Conservation (phyloP, 1,140 invertebrate species). For the Archegozetes longisetosus region DNA sequence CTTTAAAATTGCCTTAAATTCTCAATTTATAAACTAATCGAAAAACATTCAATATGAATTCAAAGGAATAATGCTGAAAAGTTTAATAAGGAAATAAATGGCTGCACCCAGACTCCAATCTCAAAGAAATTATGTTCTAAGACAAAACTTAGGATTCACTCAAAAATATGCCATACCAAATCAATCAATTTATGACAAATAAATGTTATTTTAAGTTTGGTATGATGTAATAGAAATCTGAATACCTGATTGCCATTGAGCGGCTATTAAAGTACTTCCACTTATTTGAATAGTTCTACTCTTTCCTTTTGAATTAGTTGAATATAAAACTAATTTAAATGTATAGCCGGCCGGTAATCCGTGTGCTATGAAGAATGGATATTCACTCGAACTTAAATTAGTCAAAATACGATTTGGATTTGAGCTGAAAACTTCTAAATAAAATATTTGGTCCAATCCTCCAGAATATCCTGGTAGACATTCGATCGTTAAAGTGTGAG, state of each 20-base stretch:
- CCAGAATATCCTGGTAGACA: constrained; percentile 62
- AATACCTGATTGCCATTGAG: constrained; percentile 19
- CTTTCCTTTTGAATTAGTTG: constrained; percentile 21
- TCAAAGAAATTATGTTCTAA: too few species aligned
- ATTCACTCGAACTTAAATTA: constrained; percentile 11
- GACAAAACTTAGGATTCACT: too few species aligned
- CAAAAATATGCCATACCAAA: too few species aligned
- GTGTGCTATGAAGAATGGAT: constrained; percentile 19
- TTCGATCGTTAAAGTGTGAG: constrained; percentile 38
- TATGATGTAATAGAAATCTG: background rate
- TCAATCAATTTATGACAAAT: too few species aligned
- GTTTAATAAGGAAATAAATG: too few species aligned
- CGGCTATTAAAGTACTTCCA: constrained; percentile 19
- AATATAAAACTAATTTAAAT: constrained; percentile 17
- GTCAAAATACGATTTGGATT: constrained; percentile 19
- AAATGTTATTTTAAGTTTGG: too few species aligned
- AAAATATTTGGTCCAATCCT: constrained; percentile 62
- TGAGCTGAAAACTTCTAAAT: constrained; percentile 55
- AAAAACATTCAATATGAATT: too few species aligned
- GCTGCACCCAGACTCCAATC: too few species aligned
- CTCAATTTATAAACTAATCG: too few species aligned
- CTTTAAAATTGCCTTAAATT: too few species aligned
- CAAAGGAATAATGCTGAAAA: too few species aligned
- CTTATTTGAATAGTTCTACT: constrained; percentile 16
- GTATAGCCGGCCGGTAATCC: constrained; percentile 16